Conservation (phyloP, 2,797 vertebrate genomes). For the Botia kubotai region DNA sequence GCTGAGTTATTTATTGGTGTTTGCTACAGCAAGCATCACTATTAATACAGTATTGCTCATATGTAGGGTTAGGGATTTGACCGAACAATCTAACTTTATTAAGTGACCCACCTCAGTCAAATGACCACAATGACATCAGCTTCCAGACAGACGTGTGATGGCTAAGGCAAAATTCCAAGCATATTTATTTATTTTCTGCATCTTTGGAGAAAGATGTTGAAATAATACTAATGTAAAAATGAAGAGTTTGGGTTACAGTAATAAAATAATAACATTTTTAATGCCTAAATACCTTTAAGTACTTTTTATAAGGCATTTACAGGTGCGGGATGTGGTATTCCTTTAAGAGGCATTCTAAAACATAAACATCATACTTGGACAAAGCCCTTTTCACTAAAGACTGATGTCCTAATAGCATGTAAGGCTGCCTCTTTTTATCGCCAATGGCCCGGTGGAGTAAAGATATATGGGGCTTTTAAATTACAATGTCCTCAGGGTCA, state of each 20-base stretch:
- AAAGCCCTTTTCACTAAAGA: conserved; percentile 6
- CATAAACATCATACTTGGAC: neutral
- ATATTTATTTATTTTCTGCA: neutral
- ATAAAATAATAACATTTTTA: neutral
- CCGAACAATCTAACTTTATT: too few species aligned
- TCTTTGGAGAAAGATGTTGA: neutral
- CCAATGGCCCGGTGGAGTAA: conserved; percentile 47
- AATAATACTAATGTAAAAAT: neutral
- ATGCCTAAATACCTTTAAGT: neutral
- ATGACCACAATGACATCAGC: conserved; percentile 37
- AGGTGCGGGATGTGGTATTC: neutral
- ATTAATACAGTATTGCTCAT: too few species aligned
- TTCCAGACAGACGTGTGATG: conserved; percentile 6
- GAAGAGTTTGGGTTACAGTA: neutral
- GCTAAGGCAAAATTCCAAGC: neutral
- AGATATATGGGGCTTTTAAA: conserved; percentile 53
- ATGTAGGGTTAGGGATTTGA: too few species aligned
- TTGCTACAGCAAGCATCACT: too few species aligned
- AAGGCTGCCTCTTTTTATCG: neutral
- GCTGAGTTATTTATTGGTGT: too few species aligned
- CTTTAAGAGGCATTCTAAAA: neutral
- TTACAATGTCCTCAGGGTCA: neutral
- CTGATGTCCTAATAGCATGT: conserved; percentile 24
- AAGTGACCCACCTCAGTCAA: too few species aligned
- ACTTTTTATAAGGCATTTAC: neutral